Percentiles rank a stretch among this genome's conserved stretches.
Conservation (phyloP, 2,113 vertebrate species). For the Chelonoidis abingdonii region DNA sequence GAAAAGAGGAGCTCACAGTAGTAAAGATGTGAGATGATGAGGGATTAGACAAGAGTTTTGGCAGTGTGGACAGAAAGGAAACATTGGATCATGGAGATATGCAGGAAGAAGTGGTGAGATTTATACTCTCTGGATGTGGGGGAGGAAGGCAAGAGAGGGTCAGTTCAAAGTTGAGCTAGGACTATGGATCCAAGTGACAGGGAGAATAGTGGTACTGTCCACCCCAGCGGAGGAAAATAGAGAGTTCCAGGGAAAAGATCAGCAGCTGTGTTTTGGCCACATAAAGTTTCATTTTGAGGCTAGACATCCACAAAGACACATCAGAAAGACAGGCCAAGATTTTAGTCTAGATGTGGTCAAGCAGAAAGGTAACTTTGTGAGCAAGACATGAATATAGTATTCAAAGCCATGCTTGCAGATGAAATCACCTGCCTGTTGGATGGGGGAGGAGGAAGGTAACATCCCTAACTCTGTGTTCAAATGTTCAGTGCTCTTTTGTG, state of each 20-base stretch:
- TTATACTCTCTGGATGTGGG: background rate
- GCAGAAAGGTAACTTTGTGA: background rate
- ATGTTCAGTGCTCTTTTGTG: background rate
- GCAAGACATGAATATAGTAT: background rate
- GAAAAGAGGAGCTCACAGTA: background rate
- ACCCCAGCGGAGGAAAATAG: background rate
- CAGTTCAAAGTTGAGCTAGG: background rate
- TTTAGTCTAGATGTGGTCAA: background rate
- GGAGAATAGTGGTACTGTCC: background rate
- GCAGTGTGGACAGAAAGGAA: background rate
- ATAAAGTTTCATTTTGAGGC: background rate
- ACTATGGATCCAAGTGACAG: background rate
- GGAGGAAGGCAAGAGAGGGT: background rate
- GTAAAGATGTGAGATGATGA: background rate
- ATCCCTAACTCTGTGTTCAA: background rate
- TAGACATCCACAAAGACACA: background rate
- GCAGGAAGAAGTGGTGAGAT: background rate
- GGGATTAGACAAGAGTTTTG: background rate
- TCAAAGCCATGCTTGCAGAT: background rate
- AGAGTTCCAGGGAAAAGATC: background rate
- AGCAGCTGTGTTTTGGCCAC: background rate
- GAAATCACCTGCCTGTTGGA: background rate
- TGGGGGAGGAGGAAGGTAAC: background rate
- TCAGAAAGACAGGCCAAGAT: background rate
- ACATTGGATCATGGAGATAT: background rate